These are phyloP conservation scores for Plutomurus gul DNA, from an alignment of 1,140 invertebrate genomes.

Conservation along the genomic window DNA sequence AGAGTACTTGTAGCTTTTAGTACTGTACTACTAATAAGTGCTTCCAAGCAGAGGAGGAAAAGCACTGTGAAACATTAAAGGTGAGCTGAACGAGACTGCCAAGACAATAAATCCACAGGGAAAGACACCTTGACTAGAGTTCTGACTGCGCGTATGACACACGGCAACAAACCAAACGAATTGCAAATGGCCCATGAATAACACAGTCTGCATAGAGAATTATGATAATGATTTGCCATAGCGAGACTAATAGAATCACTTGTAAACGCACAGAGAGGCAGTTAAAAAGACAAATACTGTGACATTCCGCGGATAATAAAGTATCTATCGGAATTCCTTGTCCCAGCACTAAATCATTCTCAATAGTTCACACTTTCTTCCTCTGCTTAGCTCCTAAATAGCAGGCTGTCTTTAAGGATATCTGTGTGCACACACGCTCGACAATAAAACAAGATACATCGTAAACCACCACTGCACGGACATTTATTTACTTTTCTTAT, in stretches of 20 bases:
- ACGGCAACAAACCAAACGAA: slow-evolving; percentile 11
- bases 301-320: slow-evolving; percentile 43
- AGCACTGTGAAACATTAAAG: background rate
- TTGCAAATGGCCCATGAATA: slow-evolving; percentile 22
- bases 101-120: slow-evolving; percentile 36
- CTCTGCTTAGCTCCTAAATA: background rate
- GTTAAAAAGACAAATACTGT: slow-evolving; percentile 44
- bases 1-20: too few species aligned
- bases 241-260: slow-evolving; percentile 8
- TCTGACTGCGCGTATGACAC: slow-evolving; percentile 32
- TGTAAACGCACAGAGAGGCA: slow-evolving; percentile 26
- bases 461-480: slow-evolving; percentile 10
- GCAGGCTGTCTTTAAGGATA: background rate
- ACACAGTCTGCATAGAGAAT: slow-evolving; percentile 5
- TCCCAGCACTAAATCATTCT: slow-evolving; percentile 42
- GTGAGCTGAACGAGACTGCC: slow-evolving; percentile 18
- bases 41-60: background rate
- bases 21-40: background rate
- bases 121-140: background rate
- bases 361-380: slow-evolving; percentile 43
- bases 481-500: slow-evolving; percentile 30
- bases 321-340: slow-evolving; percentile 42
- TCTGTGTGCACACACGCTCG: background rate
- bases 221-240: slow-evolving; percentile 30
- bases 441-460: background rate